Evolutionary conservation across 1,140 invertebrate genomes (phyloP).

Genomic region (Euura saliciscinereae): DNA sequence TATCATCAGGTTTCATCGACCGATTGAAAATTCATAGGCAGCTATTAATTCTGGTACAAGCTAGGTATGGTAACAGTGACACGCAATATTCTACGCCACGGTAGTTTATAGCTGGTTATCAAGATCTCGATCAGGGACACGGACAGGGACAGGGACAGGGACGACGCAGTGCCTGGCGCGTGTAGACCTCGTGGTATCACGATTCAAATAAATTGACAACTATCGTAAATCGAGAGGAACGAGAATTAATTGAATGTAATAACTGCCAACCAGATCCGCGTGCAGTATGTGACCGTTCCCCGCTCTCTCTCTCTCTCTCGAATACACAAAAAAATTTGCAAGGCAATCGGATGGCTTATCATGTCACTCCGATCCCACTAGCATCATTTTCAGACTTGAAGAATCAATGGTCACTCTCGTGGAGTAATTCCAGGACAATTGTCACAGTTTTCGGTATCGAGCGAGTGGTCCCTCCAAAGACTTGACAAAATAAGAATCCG

Average conservation of each 20-base stretch:
- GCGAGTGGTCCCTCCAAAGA: too few species aligned
- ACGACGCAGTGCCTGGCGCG: not conserved
- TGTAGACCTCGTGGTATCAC: not conserved
- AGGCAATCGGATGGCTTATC: too few species aligned
- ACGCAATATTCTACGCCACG: conserved; percentile 25
- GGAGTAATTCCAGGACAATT: too few species aligned
- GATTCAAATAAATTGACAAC: conserved; percentile 21
- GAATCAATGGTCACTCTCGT: too few species aligned
- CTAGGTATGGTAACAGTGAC: conserved; percentile 21
- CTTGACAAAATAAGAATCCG: too few species aligned
- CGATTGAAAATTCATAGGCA: conserved; percentile 31
- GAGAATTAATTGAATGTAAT: conserved; percentile 36
- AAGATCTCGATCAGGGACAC: conserved; percentile 3
- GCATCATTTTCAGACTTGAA: too few species aligned
- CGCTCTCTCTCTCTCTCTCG: too few species aligned
- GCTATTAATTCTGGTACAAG: conserved; percentile 33
- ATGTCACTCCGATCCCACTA: too few species aligned
- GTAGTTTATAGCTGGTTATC: conserved; percentile 11
- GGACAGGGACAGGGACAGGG: not conserved
- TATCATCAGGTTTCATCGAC: conserved; percentile 32
- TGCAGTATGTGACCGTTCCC: not conserved
- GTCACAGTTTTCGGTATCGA: too few species aligned
- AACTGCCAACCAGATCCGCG: not conserved
- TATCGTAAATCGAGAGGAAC: conserved; percentile 24
- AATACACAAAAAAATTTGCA: too few species aligned